phyloP scores from a whole-genome alignment of 2,797 vertebrate genomes.

The Dicrostonyx torquatus region DNA sequence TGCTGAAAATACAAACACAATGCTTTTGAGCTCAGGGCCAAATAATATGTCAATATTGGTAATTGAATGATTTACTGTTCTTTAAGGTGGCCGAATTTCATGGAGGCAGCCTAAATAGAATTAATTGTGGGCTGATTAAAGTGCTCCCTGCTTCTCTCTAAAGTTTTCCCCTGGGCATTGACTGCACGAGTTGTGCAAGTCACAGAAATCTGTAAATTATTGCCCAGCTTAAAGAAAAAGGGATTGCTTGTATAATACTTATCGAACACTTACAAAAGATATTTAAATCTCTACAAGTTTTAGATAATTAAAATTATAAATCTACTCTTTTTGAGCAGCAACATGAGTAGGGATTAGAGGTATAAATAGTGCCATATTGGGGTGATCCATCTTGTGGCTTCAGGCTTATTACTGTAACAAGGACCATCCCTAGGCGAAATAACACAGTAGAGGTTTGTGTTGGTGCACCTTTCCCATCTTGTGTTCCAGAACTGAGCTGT shows the following conservation, averaged over 20 bases:
- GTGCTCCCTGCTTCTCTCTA: conserved; percentile 75
- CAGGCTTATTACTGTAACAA: conserved; percentile 54
- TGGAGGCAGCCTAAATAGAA: conserved; percentile 80
- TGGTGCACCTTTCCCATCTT: not conserved
- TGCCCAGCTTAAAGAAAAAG: conserved; percentile 81
- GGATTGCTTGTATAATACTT: conserved; percentile 85
- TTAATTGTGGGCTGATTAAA: conserved; percentile 85
- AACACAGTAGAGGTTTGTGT: conserved; percentile 29
- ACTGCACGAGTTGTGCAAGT: conserved; percentile 73
- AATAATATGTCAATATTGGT: conserved; percentile 77
- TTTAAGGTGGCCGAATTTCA: conserved; percentile 82
- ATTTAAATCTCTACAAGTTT: conserved; percentile 84
- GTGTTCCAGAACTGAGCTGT: not conserved
- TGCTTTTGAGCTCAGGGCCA: conserved; percentile 68
- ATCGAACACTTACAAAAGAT: conserved; percentile 85
- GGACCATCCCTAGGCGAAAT: not conserved
- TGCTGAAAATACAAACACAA: conserved; percentile 18
- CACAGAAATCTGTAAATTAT: conserved; percentile 80
- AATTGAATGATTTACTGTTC: conserved; percentile 83
- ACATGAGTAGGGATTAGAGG: conserved; percentile 77
- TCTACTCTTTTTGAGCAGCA: conserved; percentile 81
- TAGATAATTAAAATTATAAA: conserved; percentile 87
- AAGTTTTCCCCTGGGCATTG: conserved; percentile 66
- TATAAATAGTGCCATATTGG: conserved; percentile 77
- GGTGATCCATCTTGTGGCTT: conserved; percentile 63